phyloP scores from a whole-genome alignment of 1,140 invertebrate genomes.

The Dinoponera quadriceps region DNA sequence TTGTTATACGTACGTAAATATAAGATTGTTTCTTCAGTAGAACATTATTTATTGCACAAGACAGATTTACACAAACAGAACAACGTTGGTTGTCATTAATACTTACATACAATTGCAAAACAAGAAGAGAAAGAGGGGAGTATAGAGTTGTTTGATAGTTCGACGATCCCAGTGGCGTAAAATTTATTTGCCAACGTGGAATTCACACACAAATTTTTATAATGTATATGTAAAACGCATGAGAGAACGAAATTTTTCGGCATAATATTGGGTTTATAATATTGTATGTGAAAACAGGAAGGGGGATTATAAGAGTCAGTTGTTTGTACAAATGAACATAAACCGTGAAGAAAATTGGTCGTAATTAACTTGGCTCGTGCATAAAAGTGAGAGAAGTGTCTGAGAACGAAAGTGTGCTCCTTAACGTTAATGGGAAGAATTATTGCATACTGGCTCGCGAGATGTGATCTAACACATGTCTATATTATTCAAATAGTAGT shows the following conservation, averaged over 20 bases:
- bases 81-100: neutral
- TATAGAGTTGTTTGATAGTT: no score
- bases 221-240: neutral
- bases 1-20: neutral
- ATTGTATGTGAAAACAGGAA: neutral
- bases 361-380: neutral
- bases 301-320: neutral
- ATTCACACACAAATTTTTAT: no score
- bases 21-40: neutral
- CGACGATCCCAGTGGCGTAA: no score
- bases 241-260: neutral
- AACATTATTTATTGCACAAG: neutral
- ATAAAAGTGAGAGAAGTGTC: conserved; percentile 13
- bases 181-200: no score
- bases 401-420: conserved; percentile 16
- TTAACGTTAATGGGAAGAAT: conserved; percentile 15
- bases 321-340: neutral
- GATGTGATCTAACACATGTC: conserved; percentile 9
- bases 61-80: neutral
- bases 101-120: no score
- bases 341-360: neutral
- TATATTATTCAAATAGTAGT: conserved; percentile 41
- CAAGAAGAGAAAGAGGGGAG: no score
- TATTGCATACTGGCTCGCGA: conserved; percentile 2
- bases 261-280: no score